Base-by-base conservation (phyloP, 1,140 invertebrate species). In the Zaprionus davidi region DNA sequence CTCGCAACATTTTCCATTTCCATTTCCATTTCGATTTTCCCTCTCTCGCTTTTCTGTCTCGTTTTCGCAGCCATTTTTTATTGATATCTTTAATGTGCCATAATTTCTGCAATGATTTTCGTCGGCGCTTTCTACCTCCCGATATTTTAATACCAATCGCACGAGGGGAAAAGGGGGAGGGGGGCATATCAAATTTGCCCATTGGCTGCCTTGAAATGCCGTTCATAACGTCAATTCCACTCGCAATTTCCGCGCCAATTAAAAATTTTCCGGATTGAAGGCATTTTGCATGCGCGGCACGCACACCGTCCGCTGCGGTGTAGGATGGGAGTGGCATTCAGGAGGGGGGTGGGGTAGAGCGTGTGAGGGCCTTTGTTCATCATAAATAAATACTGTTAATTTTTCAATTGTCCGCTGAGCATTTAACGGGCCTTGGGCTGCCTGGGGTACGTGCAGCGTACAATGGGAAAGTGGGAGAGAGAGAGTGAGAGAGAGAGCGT, bases 331-430 rank as follows among this genome's bases (percentile, higher is more conserved):
- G 31, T 11, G 34, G 63, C 9, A 31, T 7, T 31, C 28, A 17
- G n/a, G 20, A 5, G 24, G 15, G 26, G 24, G 46, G 7, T 11
- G 26, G 64, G 68, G 17, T n/a, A 46, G 17, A 41, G 31, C 26
- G 60, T 49, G 49, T 51, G 56, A 17, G 24, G n/a, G 22, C 57
- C 74, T 58, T 81, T 81, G 78, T 84, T 78, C 81, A 76, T 78
- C 84, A 90, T 88, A 90, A 90, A 90, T 88, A 88, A 88, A 88
- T 90, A 90, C 85, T 88, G 85, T 88, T 88, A 88, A 88, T 88
- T 90, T 88, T 88, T 88, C 84, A 88, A 88, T 88, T 88, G 84
- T 90, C 67, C 78, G 56, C 41, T 57, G 70, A 74, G 53, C 84
- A 78, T 79, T 87, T 87, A 82, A 87, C 83, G 57, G 57, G 69